Evolutionary conservation across 2,888 invertebrate genomes (phyloP).

Genomic region (Cetonia aurata): DNA sequence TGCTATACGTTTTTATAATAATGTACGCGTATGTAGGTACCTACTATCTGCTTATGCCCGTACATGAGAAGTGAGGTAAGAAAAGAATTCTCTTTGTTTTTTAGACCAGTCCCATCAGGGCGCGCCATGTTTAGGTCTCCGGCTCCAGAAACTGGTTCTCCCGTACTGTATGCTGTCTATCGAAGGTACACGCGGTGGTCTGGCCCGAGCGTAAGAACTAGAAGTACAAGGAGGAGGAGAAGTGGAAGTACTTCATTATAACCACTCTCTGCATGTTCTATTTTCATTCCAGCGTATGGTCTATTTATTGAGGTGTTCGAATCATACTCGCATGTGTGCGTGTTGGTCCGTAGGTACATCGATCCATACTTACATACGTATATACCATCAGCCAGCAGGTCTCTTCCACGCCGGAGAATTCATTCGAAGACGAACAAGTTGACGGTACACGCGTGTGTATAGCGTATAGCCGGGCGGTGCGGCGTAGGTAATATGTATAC

Average conservation of each 20-base stretch:
- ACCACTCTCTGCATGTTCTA: constrained; percentile 51
- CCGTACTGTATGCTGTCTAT: constrained; percentile 14
- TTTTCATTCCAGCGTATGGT: constrained; percentile 56
- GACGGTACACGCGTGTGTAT: background rate
- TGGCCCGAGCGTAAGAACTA: background rate
- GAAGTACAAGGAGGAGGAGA: constrained; percentile 28
- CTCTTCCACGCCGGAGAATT: constrained; percentile 19
- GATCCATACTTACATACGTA: too few relatives aligned
- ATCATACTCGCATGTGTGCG: constrained; percentile 47
- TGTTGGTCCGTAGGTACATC: background rate
- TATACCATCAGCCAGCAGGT: too few relatives aligned
- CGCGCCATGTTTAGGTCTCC: constrained; percentile 57
- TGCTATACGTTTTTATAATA: constrained; percentile 6
- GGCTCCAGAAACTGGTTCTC: constrained; percentile 60
- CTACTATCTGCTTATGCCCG: background rate
- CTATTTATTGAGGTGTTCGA: constrained; percentile 60
- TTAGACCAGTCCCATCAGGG: constrained; percentile 61
- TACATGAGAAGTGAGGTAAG: constrained; percentile 33
- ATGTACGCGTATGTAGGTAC: background rate
- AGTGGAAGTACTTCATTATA: constrained; percentile 51
- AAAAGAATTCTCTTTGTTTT: constrained; percentile 55
- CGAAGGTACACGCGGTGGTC: constrained; percentile 1
- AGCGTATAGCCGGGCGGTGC: too few relatives aligned
- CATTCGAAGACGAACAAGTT: constrained; percentile 16
- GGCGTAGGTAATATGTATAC: background rate